Percentiles rank a stretch among this genome's conserved stretches.
Evolutionary conservation across 1,140 invertebrate species (phyloP).

Genomic region (Bursaphelenchus mucronatus): DNA sequence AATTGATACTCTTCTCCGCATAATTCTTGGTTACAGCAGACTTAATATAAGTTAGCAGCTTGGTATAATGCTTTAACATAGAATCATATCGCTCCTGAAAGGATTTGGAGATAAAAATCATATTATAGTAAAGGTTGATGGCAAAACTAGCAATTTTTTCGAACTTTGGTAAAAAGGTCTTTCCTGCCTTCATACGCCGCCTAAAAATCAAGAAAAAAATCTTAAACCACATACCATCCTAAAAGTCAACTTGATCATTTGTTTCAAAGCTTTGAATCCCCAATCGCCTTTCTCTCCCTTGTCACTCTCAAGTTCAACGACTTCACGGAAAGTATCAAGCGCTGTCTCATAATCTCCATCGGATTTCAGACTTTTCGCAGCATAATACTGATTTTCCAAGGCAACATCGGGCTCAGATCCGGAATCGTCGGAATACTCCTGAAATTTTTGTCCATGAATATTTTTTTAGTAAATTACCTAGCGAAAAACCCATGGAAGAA

Average conservation of each 20-base stretch:
- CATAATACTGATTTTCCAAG: conserved; percentile 99
- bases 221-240: conserved; percentile 72
- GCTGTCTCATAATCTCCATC: conserved; percentile 77
- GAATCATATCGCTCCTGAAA: conserved; percentile 82
- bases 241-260: conserved; percentile 99
- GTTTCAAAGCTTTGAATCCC: conserved; percentile 99
- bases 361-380: conserved; percentile 95
- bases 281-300: conserved; percentile 91
- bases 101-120: conserved; percentile 19
- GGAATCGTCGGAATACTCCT: conserved; percentile 66
- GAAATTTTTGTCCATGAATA: conserved; percentile 28
- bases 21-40: conserved; percentile 98
- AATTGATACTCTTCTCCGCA: conserved; percentile 99
- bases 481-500: conserved; percentile 2
- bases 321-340: conserved; percentile 86
- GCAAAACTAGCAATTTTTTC: neutral
- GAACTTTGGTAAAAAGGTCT: conserved; percentile 31
- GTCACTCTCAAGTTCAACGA: conserved; percentile 77
- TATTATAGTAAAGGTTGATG: neutral
- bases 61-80: conserved; percentile 95
- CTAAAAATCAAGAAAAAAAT: conserved; percentile 12
- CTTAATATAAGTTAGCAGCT: conserved; percentile 93
- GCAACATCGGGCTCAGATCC: conserved; percentile 89
- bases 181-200: conserved; percentile 1
- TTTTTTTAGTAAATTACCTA: conserved; percentile 4